phyloP scores from a whole-genome alignment of 23 tunicate species.

The Ciona savignyi region DNA sequence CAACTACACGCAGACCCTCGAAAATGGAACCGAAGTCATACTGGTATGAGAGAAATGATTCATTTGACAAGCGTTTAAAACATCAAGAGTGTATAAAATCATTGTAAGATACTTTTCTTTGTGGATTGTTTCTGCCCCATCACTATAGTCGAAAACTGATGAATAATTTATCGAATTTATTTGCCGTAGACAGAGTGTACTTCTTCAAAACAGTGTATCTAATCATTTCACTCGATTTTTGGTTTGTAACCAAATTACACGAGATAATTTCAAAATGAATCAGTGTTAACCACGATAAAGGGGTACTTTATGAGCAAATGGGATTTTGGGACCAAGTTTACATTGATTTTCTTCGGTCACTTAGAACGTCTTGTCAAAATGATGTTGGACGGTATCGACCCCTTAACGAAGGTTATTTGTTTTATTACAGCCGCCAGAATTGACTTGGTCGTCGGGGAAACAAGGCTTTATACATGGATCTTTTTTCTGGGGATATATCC shows the following conservation, averaged over 20 bases:
- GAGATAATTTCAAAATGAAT: not conserved
- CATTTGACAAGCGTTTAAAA: too few species aligned
- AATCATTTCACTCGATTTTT: not conserved
- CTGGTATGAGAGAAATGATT: constrained; percentile 54
- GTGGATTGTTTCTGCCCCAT: too few species aligned
- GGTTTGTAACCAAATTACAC: not conserved
- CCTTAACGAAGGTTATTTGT: not conserved
- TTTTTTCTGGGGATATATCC: constrained; percentile 97
- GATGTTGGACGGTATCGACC: not conserved
- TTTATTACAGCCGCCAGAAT: constrained; percentile 46
- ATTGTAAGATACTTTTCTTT: too few species aligned
- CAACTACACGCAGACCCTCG: constrained; percentile 58
- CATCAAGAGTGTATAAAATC: too few species aligned
- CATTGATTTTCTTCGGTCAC: not conserved
- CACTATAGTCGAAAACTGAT: not conserved
- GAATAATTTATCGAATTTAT: not conserved
- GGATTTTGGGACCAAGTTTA: not conserved
- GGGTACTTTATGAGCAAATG: too few species aligned
- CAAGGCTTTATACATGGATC: constrained; percentile 85
- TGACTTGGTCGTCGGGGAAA: constrained; percentile 65
- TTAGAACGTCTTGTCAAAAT: not conserved
- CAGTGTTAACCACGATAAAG: not conserved
- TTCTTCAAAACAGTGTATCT: not conserved
- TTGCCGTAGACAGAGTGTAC: not conserved
- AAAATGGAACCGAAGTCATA: constrained; percentile 61